Evolutionary conservation across 2,797 vertebrate genomes (phyloP).

Genomic region (Harpagifer antarcticus): DNA sequence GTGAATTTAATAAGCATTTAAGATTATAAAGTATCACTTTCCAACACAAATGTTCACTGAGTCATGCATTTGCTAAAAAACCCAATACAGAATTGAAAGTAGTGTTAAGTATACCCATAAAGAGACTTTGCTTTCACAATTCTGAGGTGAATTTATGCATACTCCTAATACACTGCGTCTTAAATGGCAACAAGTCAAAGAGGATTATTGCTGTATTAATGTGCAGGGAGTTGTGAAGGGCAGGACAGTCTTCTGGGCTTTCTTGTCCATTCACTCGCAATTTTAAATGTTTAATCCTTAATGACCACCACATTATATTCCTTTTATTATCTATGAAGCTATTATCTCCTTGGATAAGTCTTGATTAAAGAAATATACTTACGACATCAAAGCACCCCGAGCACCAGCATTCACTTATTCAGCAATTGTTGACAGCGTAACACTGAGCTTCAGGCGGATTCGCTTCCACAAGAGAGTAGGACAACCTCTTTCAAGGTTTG

Average conservation of each 20-base stretch:
- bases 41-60: constrained; percentile 17
- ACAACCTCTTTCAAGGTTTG: constrained; percentile 64
- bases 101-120: constrained; percentile 41
- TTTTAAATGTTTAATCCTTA: constrained; percentile 74
- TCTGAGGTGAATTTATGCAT: constrained; percentile 48
- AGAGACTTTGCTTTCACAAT: constrained; percentile 44
- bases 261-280: constrained; percentile 65
- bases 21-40: background rate
- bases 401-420: constrained; percentile 49
- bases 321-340: constrained; percentile 65
- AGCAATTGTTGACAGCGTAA: constrained; percentile 61
- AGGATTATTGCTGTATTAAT: constrained; percentile 64
- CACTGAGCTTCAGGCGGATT: constrained; percentile 47
- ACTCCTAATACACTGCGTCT: constrained; percentile 40
- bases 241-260: constrained; percentile 64
- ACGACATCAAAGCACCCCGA: constrained; percentile 54
- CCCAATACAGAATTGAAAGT: constrained; percentile 20
- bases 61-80: constrained; percentile 34
- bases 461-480: constrained; percentile 36
- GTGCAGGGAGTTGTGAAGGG: constrained; percentile 63
- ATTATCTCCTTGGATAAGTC: constrained; percentile 63
- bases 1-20: constrained; percentile 11
- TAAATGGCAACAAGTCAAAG: constrained; percentile 61
- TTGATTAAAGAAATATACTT: constrained; percentile 73
- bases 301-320: constrained; percentile 66